These are phyloP conservation scores for Hyaena hyaena DNA, from an alignment of 2,113 vertebrate genomes.

Conservation along the genomic window DNA sequence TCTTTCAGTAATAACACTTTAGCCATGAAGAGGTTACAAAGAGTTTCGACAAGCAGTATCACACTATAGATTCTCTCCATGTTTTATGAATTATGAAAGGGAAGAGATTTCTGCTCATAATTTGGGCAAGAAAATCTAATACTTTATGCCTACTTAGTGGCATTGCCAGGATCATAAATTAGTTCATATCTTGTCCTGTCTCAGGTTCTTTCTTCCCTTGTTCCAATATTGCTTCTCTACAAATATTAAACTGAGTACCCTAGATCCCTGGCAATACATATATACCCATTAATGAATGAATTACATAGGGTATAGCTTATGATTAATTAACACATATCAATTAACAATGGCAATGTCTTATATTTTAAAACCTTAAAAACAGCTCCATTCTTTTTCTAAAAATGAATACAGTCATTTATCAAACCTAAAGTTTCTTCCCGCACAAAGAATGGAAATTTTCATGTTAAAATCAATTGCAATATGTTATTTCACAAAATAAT, in stretches of 20 bases:
- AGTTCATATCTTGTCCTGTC: not conserved
- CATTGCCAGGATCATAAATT: not conserved
- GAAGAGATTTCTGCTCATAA: not conserved
- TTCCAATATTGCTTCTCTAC: not conserved
- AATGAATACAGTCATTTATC: not conserved
- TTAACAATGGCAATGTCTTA: not conserved
- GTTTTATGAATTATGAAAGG: conserved; percentile 10
- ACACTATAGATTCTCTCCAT: not conserved
- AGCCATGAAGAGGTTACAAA: not conserved
- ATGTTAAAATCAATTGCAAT: not conserved
- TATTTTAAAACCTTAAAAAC: not conserved
- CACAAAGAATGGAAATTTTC: not conserved
- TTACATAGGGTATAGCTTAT: not conserved
- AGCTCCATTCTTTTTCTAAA: not conserved
- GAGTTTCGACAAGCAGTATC: not conserved
- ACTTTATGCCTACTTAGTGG: not conserved
- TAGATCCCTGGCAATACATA: not conserved
- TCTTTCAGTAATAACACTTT: not conserved
- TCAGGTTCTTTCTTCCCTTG: not conserved
- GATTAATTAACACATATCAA: not conserved
- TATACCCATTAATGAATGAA: not conserved
- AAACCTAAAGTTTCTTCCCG: not conserved
- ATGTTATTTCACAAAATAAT: not conserved
- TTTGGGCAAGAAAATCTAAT: not conserved
- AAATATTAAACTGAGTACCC: not conserved